A percentile compares a stretch with the other conserved stretches of the same genome.
phyloP scores from a whole-genome alignment of 2,797 vertebrate species.

The Iguana delicatissima region DNA sequence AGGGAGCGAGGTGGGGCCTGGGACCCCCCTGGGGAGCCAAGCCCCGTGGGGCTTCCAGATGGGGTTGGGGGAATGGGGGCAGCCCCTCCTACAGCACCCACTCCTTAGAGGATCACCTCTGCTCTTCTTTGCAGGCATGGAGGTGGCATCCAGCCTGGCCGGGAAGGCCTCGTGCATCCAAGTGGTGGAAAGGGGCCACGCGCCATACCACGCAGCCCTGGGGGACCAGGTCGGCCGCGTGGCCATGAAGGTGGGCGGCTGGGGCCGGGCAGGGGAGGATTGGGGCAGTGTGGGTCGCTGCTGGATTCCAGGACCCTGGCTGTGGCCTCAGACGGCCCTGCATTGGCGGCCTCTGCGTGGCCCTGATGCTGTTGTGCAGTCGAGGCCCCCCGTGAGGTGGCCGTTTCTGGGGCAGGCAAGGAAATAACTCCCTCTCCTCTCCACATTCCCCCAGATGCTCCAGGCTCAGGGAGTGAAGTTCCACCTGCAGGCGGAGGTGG shows the following conservation, averaged over 20 bases:
- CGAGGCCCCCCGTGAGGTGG: too few relatives aligned
- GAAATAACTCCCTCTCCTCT: not conserved
- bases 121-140: slow-evolving; percentile 84
- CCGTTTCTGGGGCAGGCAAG: too few relatives aligned
- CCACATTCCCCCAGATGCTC: slow-evolving; percentile 83
- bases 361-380: too few relatives aligned
- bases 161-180: slow-evolving; percentile 84
- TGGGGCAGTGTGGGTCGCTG: too few relatives aligned
- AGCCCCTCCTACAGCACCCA: not conserved
- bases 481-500: slow-evolving; percentile 83
- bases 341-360: too few relatives aligned
- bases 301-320: too few relatives aligned
- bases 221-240: slow-evolving; percentile 86
- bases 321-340: too few relatives aligned
- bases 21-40: too few relatives aligned
- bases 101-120: too few relatives aligned
- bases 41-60: too few relatives aligned
- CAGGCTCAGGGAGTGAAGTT: slow-evolving; percentile 86
- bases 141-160: slow-evolving; percentile 86
- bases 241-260: slow-evolving; percentile 83
- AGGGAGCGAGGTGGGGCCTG: too few relatives aligned
- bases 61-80: not conserved
- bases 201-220: slow-evolving; percentile 82
- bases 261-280: not conserved
- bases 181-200: slow-evolving; percentile 80